phyloP scores from a whole-genome alignment of 2,797 vertebrate genomes.

The Rhinoraja longicauda region DNA sequence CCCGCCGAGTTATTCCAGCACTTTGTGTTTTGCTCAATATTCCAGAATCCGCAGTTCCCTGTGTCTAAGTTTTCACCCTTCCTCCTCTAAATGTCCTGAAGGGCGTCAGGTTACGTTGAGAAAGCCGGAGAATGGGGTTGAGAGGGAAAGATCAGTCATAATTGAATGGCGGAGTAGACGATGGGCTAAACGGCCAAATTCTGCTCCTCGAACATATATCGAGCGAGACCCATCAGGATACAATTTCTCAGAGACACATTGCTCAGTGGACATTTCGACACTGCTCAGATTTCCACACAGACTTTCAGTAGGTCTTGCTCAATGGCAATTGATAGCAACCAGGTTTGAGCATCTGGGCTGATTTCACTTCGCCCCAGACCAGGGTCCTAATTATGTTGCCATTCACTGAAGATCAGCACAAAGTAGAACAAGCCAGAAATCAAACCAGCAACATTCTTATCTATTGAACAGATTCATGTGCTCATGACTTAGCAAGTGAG shows the following conservation, averaged over 20 bases:
- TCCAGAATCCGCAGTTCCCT: too few relatives aligned
- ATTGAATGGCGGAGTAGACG: too few relatives aligned
- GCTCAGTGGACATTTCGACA: background rate
- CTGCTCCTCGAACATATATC: too few relatives aligned
- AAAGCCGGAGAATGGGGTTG: too few relatives aligned
- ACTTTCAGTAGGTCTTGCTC: background rate
- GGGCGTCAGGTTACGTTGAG: too few relatives aligned
- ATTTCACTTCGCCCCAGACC: background rate
- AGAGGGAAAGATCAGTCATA: too few relatives aligned
- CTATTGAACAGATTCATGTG: background rate
- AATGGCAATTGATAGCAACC: background rate
- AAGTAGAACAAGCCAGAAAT: background rate
- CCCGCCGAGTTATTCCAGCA: too few relatives aligned
- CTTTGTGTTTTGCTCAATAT: too few relatives aligned
- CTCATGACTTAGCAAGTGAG: background rate
- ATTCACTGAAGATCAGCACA: background rate
- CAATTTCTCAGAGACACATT: background rate
- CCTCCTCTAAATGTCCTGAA: background rate
- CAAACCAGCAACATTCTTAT: background rate
- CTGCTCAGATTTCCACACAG: background rate
- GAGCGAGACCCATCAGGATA: background rate
- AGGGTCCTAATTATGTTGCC: background rate
- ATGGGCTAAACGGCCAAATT: too few relatives aligned
- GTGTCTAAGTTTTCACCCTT: background rate
- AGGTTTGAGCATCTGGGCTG: background rate